Evolutionary conservation across 2,888 invertebrate genomes (phyloP).

Genomic region (Bursaphelenchus okinawaensis): DNA sequence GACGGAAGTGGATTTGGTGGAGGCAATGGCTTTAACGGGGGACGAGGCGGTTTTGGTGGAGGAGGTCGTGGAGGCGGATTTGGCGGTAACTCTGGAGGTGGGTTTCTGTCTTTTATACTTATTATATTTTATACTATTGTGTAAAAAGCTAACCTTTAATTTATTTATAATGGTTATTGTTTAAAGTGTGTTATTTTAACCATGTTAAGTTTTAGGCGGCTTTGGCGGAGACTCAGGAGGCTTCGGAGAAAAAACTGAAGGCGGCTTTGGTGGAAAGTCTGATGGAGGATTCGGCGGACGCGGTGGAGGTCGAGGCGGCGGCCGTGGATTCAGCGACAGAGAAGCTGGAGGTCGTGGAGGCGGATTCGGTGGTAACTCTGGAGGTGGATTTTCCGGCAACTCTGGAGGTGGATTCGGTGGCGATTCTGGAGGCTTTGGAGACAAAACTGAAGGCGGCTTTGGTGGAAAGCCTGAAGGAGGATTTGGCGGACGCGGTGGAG

Average conservation of each 20-base stretch:
- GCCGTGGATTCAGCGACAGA: not conserved
- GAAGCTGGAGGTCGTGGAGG: not conserved
- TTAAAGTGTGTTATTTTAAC: no score
- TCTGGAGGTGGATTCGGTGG: not conserved
- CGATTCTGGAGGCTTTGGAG: not conserved
- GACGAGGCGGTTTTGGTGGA: not conserved
- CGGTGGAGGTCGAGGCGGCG: not conserved
- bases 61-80: not conserved
- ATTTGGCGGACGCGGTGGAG: not conserved
- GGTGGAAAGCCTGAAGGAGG: conserved; percentile 19
- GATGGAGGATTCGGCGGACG: not conserved
- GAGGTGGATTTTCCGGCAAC: not conserved
- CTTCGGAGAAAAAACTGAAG: not conserved
- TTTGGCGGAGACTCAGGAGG: not conserved
- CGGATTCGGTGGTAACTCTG: not conserved
- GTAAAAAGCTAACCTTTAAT: no score
- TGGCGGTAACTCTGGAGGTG: no score
- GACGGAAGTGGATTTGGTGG: conserved; percentile 2
- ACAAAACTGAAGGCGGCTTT: conserved; percentile 14
- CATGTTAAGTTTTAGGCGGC: not conserved
- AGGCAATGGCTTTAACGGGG: not conserved
- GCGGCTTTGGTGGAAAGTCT: not conserved
- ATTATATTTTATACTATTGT: no score
- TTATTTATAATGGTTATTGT: no score
- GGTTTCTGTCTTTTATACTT: no score